Evolutionary conservation across 1,140 invertebrate genomes (phyloP).

Genomic region (Aphaenogaster floridana): DNA sequence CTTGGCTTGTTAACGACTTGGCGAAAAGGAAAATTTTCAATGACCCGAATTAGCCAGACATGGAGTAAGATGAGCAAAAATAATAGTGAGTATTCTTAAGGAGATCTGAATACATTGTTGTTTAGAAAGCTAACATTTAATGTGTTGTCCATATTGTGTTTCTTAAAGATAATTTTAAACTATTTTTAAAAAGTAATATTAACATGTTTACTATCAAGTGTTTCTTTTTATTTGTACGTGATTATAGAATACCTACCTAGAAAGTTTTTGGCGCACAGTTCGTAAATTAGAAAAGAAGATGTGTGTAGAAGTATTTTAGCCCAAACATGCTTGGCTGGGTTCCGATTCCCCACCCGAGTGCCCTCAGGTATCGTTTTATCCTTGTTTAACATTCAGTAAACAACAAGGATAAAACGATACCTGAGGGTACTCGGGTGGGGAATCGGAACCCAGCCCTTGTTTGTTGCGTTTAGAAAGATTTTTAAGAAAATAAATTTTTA

Average conservation of each 20-base stretch:
- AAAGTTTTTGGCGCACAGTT: background rate
- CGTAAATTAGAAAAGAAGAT: background rate
- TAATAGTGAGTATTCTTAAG: background rate
- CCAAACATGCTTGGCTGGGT: background rate
- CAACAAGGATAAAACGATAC: no score
- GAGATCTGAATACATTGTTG: background rate
- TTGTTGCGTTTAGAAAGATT: background rate
- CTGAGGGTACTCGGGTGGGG: no score
- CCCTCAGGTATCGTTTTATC: no score
- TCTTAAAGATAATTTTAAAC: slow-evolving; percentile 9
- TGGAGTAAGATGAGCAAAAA: background rate
- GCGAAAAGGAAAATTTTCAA: slow-evolving; percentile 45
- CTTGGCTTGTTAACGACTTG: slow-evolving; percentile 36
- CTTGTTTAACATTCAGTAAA: no score
- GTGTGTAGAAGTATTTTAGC: background rate
- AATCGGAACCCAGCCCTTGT: no score
- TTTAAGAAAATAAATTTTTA: background rate
- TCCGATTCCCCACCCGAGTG: no score
- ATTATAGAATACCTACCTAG: background rate
- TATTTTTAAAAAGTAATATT: background rate
- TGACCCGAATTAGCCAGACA: background rate
- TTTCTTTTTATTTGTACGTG: background rate
- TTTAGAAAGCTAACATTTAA: background rate
- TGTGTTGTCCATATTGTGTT: background rate
- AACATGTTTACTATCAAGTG: background rate